Conservation (phyloP, 1,140 invertebrate species). For the Caenorhabditis latens region DNA sequence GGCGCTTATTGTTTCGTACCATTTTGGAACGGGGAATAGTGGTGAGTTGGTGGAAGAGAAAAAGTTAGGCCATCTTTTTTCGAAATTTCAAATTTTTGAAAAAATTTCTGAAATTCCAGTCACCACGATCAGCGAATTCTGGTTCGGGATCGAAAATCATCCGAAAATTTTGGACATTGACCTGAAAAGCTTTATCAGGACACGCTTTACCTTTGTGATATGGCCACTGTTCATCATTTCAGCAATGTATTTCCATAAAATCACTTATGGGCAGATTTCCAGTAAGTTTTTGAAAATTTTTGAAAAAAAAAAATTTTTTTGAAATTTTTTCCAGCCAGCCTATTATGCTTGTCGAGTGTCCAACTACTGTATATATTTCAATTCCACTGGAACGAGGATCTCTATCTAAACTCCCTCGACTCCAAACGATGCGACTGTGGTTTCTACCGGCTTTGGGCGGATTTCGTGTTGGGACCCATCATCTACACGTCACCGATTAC, state of each 20-base stretch:
- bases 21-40: constrained; percentile 36
- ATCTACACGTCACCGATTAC: constrained; percentile 43
- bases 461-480: constrained; percentile 52
- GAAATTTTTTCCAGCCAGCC: constrained; percentile 1
- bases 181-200: constrained; percentile 51
- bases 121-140: constrained; percentile 49
- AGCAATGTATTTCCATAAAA: constrained; percentile 9
- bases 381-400: constrained; percentile 55
- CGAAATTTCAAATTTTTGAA: no score
- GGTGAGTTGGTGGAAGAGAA: neutral
- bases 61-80: no score
- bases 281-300: neutral
- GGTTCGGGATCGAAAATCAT: constrained; percentile 49
- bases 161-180: constrained; percentile 55
- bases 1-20: neutral
- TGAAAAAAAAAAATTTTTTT: no score
- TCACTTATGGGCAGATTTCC: constrained; percentile 8
- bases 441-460: constrained; percentile 46
- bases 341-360: neutral
- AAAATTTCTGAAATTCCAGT: constrained; percentile 33
- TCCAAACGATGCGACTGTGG: constrained; percentile 7
- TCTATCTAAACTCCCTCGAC: constrained; percentile 55
- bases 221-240: constrained; percentile 52
- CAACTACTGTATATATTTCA: constrained; percentile 48
- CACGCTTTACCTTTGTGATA: constrained; percentile 16